Evolutionary conservation across 2,113 vertebrate species (phyloP).

Genomic region (Gulo gulo): DNA sequence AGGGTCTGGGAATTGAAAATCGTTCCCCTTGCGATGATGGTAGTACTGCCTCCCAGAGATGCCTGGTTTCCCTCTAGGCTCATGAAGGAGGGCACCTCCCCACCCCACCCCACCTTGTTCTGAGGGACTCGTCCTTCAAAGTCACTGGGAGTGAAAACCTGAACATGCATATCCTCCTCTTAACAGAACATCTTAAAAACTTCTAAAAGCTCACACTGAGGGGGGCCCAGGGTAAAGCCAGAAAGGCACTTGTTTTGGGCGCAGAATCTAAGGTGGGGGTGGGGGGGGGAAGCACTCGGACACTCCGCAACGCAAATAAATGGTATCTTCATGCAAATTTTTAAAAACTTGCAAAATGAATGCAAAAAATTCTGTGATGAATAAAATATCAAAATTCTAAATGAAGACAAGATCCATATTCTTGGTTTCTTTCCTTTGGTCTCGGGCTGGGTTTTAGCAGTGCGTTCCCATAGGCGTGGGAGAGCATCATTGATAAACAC

Average conservation of each 20-base stretch:
- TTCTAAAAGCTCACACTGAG: background rate
- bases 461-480: background rate
- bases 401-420: background rate
- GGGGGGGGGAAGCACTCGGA: background rate
- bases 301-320: background rate
- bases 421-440: background rate
- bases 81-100: background rate
- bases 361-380: background rate
- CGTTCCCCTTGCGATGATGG: background rate
- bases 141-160: background rate
- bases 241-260: background rate
- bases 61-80: background rate
- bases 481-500: background rate
- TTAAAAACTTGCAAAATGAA: background rate
- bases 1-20: constrained; percentile 20
- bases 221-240: background rate
- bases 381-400: constrained; percentile 31
- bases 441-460: background rate
- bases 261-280: background rate
- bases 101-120: background rate
- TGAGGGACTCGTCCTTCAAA: constrained; percentile 16
- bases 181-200: background rate
- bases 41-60: background rate
- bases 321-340: background rate
- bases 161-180: background rate